Conservation (phyloP, 2,113 vertebrate species). For the Eira barbara region DNA sequence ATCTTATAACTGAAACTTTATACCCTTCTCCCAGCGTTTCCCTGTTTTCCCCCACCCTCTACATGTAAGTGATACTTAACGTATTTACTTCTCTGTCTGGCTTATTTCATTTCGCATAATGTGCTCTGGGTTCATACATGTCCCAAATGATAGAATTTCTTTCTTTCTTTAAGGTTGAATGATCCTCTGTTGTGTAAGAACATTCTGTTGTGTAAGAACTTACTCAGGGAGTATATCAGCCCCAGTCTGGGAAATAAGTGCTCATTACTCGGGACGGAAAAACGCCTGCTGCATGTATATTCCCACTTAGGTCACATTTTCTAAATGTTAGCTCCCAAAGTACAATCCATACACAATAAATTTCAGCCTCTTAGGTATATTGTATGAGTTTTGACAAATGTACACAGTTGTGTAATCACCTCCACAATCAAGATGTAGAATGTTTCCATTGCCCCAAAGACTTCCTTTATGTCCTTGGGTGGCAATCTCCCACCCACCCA, state of each 20-base stretch:
- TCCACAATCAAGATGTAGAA: not conserved
- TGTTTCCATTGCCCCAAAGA: not conserved
- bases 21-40: not conserved
- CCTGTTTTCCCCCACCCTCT: fast-evolving
- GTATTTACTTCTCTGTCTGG: not conserved
- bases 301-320: not conserved
- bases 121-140: not conserved
- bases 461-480: not conserved
- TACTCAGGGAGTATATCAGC: not conserved
- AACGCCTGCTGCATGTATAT: not conserved
- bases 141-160: not conserved
- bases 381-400: not conserved
- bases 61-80: not conserved
- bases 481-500: not conserved
- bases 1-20: not conserved
- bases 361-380: not conserved
- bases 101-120: not conserved
- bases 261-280: not conserved
- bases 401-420: not conserved
- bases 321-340: not conserved
- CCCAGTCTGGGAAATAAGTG: not conserved
- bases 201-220: not conserved
- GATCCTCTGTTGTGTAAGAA: not conserved
- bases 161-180: not conserved
- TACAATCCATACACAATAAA: not conserved